phyloP scores from a whole-genome alignment of 2,113 vertebrate species.

The Caloenas nicobarica region DNA sequence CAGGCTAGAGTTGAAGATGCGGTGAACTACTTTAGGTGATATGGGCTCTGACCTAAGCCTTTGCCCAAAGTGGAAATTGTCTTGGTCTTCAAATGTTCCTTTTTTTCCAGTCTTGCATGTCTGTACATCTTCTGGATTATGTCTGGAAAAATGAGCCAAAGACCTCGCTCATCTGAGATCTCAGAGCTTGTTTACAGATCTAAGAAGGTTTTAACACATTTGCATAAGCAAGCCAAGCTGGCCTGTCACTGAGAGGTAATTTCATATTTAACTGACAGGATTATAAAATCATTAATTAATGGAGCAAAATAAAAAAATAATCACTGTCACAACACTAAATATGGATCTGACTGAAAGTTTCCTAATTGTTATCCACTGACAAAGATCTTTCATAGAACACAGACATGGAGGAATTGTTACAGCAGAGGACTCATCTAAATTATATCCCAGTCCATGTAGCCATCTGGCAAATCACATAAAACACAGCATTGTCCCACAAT shows the following conservation, averaged over 20 bases:
- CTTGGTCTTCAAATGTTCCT: neutral
- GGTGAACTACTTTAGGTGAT: neutral
- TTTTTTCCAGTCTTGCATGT: neutral
- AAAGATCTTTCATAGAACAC: neutral
- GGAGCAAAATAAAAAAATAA: neutral
- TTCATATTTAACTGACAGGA: neutral
- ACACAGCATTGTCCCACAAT: neutral
- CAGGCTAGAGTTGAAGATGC: neutral
- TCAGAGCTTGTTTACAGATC: neutral
- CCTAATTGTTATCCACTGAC: neutral
- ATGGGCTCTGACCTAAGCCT: neutral
- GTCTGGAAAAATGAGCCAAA: neutral
- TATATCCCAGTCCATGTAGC: neutral
- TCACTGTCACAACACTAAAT: neutral
- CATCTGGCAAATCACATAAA: constrained; percentile 22
- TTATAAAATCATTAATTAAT: neutral
- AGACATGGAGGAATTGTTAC: neutral
- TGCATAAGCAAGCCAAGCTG: neutral
- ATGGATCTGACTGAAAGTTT: neutral
- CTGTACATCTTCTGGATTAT: neutral
- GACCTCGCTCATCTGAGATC: neutral
- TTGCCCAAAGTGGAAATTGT: neutral
- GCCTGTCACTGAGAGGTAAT: neutral
- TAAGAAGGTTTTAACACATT: neutral
- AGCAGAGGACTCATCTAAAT: constrained; percentile 1